phyloP scores from a whole-genome alignment of 2,888 invertebrate genomes.

The Drosophila leonis region DNA sequence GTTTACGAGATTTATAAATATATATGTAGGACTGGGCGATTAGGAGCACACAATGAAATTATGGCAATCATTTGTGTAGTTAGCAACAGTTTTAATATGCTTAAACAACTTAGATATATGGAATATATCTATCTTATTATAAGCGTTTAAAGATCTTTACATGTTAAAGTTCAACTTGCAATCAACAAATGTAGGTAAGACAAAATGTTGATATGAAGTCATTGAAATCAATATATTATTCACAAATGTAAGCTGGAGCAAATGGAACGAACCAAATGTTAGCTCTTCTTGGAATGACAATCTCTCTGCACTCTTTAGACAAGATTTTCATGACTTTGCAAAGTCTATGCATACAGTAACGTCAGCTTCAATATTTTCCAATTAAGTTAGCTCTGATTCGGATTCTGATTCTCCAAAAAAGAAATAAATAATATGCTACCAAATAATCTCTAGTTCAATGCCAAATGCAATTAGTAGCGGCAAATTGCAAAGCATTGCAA shows the following conservation, averaged over 20 bases:
- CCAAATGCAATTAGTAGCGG: not conserved
- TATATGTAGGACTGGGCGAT: not conserved
- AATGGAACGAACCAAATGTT: too few relatives aligned
- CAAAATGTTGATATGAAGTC: not conserved
- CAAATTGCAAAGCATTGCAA: not conserved
- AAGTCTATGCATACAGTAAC: not conserved
- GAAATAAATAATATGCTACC: not conserved
- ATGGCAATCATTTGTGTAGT: conserved; percentile 14
- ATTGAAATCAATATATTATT: not conserved
- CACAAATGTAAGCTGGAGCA: too few relatives aligned
- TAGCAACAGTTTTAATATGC: conserved; percentile 18
- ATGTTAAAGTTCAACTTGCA: not conserved
- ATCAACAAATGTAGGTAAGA: not conserved
- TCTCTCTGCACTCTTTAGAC: too few relatives aligned
- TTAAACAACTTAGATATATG: conserved; percentile 2
- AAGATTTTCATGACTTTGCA: too few relatives aligned
- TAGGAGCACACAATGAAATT: conserved; percentile 2
- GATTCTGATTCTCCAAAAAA: not conserved
- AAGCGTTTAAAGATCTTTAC: not conserved
- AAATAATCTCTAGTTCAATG: not conserved
- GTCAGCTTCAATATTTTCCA: not conserved
- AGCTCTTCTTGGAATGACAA: too few relatives aligned
- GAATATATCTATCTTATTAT: not conserved
- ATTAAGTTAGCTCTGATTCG: not conserved
- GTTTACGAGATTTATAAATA: conserved; percentile 19